These are phyloP conservation scores for Stegophylla sp. DNA, from an alignment of 2,888 invertebrate genomes.

Conservation along the genomic window DNA sequence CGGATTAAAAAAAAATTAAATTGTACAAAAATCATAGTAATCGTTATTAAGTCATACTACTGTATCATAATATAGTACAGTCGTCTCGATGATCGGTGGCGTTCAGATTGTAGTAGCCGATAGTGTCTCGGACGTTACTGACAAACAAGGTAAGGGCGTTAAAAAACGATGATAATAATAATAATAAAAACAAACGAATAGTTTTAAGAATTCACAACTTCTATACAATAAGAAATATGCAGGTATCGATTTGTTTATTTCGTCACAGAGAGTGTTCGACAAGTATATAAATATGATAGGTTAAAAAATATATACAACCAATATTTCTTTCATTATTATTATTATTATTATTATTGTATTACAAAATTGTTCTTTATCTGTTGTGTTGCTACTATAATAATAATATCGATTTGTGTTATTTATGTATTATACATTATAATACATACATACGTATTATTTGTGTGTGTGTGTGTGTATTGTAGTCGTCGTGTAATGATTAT, in stretches of 20 bases:
- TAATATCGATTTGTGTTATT: too few relatives aligned
- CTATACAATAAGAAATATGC: too few relatives aligned
- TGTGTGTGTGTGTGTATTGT: neutral
- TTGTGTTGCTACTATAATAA: neutral
- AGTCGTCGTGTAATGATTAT: neutral
- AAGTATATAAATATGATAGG: too few relatives aligned
- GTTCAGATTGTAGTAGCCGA: too few relatives aligned
- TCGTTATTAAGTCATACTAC: too few relatives aligned
- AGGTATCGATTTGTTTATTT: too few relatives aligned
- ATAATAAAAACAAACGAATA: neutral
- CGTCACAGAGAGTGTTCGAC: neutral
- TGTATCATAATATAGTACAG: neutral
- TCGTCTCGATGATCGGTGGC: slow-evolving; percentile 21
- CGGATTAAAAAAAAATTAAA: neutral
- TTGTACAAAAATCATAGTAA: too few relatives aligned
- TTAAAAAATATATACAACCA: too few relatives aligned
- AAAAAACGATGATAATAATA: neutral
- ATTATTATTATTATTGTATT: too few relatives aligned
- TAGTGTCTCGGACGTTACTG: neutral
- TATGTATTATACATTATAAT: neutral
- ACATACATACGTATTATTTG: too few relatives aligned
- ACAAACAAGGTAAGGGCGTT: slow-evolving; percentile 27
- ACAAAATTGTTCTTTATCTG: neutral
- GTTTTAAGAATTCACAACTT: too few relatives aligned
- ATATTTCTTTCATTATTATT: too few relatives aligned